phyloP scores from a whole-genome alignment of 2,888 invertebrate genomes.

The Hipparchia sbordonii region DNA sequence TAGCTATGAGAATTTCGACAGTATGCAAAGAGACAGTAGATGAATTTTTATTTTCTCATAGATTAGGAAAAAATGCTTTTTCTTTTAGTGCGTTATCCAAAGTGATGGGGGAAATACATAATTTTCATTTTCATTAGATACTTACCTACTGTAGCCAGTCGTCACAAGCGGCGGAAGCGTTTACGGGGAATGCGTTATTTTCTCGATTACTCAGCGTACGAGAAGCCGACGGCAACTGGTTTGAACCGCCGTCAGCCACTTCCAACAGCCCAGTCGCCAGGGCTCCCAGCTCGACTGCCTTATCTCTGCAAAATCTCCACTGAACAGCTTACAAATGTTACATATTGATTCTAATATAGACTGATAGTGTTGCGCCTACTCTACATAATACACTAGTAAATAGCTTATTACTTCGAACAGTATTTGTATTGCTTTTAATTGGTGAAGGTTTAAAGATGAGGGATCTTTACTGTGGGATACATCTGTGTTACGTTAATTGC shows the following conservation, averaged over 20 bases:
- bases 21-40: no score
- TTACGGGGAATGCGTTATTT: constrained; percentile 40
- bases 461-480: neutral
- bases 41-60: no score
- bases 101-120: constrained; percentile 21
- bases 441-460: neutral
- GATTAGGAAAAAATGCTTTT: no score
- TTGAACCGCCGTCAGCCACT: constrained; percentile 22
- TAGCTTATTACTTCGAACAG: neutral
- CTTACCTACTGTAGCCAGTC: constrained; percentile 9
- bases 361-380: neutral
- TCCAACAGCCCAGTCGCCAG: constrained; percentile 27
- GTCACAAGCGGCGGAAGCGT: constrained; percentile 36
- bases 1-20: no score
- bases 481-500: no score
- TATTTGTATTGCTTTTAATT: neutral
- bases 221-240: constrained; percentile 26
- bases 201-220: constrained; percentile 38
- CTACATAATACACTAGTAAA: neutral
- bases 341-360: constrained; percentile 13
- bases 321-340: constrained; percentile 9
- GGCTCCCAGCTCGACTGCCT: constrained; percentile 28
- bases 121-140: constrained; percentile 30
- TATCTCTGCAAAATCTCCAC: constrained; percentile 23
- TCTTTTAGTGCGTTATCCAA: constrained; percentile 4